Base-by-base conservation (phyloP, 2,797 vertebrate species). In the Meriones psammophilus region DNA sequence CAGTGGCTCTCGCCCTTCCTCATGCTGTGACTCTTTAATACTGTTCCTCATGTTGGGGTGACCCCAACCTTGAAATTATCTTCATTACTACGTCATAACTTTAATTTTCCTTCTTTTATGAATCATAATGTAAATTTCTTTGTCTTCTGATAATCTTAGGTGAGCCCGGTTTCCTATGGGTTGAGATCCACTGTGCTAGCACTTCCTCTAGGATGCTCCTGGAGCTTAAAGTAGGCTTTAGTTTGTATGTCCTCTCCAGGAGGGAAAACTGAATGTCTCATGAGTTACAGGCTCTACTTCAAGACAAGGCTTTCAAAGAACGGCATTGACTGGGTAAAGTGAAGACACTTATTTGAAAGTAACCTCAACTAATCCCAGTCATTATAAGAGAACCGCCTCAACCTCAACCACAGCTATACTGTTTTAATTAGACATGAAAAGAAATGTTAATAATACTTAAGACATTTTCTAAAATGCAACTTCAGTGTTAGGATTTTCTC, bases 351-450 rank as follows among this genome's bases (percentile, higher is more conserved):
- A 8, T 30, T 36, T 30, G 3, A 78, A 94, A 80, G 83, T 39
- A 93, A 42, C 15, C 13, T 33, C 0, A 2, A n/a, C 33, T 8
- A 84, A 62, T 46, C 14, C 28, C 62, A 86, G 36, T 39, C 46
- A 54, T 76, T 68, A 83, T 87, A 89, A 36, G 15, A 60, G 4
- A 74, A 46, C 68, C 20, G 62, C 79, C 39, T 89, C 50, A 22
- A 91, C n/a, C 56, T 56, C 18, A 95, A 80, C 58, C 46, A 80
- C 30, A 22, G 92, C 46, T 69, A 89, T 6, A 92, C 42, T 46
- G 79, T 91, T 92, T 95, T 68, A 77, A 96, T 58, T 92, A 81
- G 89, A 92, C 84, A 90, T 13, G 42, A 76, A 93, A 92, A 68
- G 30, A 83, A 93, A 78, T 24, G 17, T 50, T 93, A 36, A 76